Evolutionary conservation across 2,797 vertebrate species (phyloP).

Genomic region (Phylloscopus collybita): DNA sequence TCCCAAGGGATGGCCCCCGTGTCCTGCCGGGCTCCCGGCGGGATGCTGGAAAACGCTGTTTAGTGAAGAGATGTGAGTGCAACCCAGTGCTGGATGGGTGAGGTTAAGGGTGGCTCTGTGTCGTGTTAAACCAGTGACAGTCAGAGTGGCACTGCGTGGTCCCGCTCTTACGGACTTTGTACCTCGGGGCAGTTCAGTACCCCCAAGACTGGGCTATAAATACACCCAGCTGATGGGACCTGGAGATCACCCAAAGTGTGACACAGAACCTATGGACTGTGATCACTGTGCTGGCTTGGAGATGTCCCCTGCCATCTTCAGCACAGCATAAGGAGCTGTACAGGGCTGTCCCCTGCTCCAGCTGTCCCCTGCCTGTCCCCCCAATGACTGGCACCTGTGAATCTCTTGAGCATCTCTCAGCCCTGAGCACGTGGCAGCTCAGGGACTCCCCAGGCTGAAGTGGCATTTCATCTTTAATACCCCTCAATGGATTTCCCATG

Average conservation of each 20-base stretch:
- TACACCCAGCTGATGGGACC: accelerated
- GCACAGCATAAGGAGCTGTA: accelerated
- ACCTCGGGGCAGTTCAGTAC: not conserved
- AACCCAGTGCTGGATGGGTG: not conserved
- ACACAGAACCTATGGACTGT: accelerated
- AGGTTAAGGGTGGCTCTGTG: not conserved
- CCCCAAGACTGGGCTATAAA: not conserved
- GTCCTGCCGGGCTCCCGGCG: accelerated
- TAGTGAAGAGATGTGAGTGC: not conserved
- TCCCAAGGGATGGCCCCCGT: accelerated
- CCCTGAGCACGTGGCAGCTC: not conserved
- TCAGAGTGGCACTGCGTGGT: accelerated
- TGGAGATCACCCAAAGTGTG: accelerated
- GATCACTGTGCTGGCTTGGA: not conserved
- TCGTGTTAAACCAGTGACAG: accelerated
- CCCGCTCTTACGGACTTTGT: not conserved
- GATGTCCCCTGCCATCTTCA: not conserved
- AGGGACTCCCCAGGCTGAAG: not conserved
- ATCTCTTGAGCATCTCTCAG: not conserved
- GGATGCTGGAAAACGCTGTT: not conserved
- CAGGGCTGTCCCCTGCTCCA: not conserved
- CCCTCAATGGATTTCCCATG: slow-evolving; percentile 60
- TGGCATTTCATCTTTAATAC: slow-evolving; percentile 55
- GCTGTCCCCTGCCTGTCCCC: not conserved
- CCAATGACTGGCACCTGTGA: accelerated